These are phyloP conservation scores for Hippasteria phrygiana DNA, from an alignment of 53 echinoderm and acorn worm species.

Conservation along the genomic window DNA sequence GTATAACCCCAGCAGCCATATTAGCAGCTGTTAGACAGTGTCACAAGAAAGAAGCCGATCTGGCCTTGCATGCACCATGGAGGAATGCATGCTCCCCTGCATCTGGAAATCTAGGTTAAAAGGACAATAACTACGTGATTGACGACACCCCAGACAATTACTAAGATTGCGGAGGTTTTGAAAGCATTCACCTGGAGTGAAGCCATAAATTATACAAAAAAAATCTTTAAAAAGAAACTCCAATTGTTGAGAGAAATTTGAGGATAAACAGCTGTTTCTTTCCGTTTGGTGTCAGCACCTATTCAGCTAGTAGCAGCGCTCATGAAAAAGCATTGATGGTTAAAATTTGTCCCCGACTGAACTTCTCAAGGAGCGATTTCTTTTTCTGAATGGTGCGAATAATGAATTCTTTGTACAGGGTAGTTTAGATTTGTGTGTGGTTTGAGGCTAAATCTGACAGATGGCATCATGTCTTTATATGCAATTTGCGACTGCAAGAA, in stretches of 20 bases:
- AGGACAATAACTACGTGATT: slow-evolving; percentile 20
- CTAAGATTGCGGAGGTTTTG: background rate
- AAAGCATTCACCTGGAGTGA: slow-evolving; percentile 8
- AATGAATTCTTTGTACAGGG: too few relatives aligned
- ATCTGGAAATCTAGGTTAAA: slow-evolving; percentile 19
- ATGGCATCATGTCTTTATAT: too few relatives aligned
- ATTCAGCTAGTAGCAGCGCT: too few relatives aligned
- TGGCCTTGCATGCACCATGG: too few relatives aligned
- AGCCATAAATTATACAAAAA: background rate
- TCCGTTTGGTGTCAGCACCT: background rate
- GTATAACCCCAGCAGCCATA: background rate
- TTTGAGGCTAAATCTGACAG: too few relatives aligned
- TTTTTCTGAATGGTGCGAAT: too few relatives aligned
- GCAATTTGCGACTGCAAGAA: too few relatives aligned
- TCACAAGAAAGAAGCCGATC: background rate
- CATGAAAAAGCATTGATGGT: too few relatives aligned
- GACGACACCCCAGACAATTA: slow-evolving; percentile 2
- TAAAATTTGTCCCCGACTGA: too few relatives aligned
- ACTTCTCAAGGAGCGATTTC: too few relatives aligned
- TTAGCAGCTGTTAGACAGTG: background rate
- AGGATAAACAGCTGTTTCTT: background rate
- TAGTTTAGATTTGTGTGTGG: too few relatives aligned
- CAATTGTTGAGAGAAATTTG: background rate
- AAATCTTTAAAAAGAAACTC: background rate
- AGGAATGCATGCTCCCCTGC: background rate